phyloP scores from a whole-genome alignment of 2,888 invertebrate genomes.

The Metopia argyrocephala region DNA sequence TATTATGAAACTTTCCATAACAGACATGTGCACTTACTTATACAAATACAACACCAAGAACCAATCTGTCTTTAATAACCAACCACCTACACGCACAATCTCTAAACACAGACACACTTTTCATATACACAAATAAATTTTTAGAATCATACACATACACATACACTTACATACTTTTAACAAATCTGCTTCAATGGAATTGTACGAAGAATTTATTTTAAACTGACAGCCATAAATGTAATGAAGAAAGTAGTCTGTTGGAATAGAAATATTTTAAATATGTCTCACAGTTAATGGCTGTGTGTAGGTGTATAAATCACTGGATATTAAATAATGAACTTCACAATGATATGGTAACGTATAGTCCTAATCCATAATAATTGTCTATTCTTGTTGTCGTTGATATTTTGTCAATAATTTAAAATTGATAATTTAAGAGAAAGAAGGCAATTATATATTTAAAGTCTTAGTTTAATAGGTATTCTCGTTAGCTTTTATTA shows the following conservation, averaged over 20 bases:
- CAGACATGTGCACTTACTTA: constrained; percentile 21
- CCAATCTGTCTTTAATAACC: background rate
- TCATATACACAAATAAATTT: too few relatives aligned
- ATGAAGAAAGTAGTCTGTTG: constrained; percentile 14
- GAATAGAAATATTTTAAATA: background rate
- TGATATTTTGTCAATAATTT: too few relatives aligned
- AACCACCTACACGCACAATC: background rate
- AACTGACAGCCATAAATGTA: constrained; percentile 47
- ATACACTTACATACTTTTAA: background rate
- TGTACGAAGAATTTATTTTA: constrained; percentile 40
- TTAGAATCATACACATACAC: background rate
- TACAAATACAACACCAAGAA: background rate
- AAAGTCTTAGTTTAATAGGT: too few relatives aligned
- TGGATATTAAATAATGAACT: background rate
- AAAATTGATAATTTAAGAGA: too few relatives aligned
- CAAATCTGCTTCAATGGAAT: background rate
- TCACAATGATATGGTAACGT: background rate
- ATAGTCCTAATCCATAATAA: background rate
- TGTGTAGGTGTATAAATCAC: background rate
- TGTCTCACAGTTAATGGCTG: background rate
- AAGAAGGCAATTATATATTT: too few relatives aligned
- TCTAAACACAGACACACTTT: background rate
- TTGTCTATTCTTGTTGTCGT: too few relatives aligned
- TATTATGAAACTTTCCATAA: constrained; percentile 33
- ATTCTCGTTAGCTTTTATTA: too few relatives aligned